phyloP scores from a whole-genome alignment of 2,113 vertebrate genomes.

The Eudyptes chrysolophus region DNA sequence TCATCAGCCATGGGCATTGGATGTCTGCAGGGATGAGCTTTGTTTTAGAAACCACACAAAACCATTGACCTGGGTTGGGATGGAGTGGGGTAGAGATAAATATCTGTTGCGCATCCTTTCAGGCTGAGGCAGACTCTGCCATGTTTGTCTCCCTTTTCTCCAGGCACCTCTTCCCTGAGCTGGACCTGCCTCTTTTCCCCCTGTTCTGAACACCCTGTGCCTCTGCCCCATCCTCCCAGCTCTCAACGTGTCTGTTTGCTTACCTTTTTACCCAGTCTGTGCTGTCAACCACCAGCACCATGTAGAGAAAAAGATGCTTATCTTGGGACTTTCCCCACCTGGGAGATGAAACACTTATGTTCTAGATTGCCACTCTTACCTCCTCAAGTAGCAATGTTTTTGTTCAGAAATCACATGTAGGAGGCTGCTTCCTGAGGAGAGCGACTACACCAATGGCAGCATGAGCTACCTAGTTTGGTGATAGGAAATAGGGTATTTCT shows the following conservation, averaged over 20 bases:
- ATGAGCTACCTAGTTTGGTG: fast-evolving
- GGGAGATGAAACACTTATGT: background rate
- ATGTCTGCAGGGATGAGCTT: background rate
- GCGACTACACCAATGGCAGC: background rate
- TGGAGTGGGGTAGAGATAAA: too few relatives aligned
- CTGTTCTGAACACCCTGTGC: background rate
- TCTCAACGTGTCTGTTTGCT: background rate
- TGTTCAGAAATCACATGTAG: background rate
- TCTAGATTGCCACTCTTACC: background rate
- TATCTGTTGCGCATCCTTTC: background rate
- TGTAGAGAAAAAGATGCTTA: background rate
- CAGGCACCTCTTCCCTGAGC: background rate
- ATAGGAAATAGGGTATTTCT: background rate
- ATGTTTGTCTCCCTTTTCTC: background rate
- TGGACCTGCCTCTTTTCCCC: background rate
- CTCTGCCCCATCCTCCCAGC: background rate
- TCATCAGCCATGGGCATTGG: background rate
- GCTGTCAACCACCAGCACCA: background rate
- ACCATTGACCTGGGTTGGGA: fast-evolving
- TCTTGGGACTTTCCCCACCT: background rate
- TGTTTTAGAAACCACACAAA: background rate
- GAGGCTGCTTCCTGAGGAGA: background rate
- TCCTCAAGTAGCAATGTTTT: background rate
- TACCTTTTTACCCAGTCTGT: background rate
- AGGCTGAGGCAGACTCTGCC: background rate